Evolutionary conservation across 2,113 vertebrate species (phyloP), one percentile per base, ranked within the genome.

Genomic region (Ceuthmochares aereus): DNA sequence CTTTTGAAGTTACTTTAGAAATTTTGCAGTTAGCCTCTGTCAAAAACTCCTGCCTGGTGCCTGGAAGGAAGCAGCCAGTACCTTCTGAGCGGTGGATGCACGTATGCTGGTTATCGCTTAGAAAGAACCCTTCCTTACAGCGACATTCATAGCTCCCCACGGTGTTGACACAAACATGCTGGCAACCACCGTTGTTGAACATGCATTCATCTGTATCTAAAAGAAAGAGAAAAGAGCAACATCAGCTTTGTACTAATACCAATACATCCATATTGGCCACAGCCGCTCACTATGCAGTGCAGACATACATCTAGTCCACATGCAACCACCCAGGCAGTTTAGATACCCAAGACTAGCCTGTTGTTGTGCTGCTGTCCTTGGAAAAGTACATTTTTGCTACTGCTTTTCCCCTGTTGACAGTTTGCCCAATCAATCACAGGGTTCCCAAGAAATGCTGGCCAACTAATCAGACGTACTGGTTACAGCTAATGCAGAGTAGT

Each of bases 101-200:
- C 1, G 99, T 99, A 95, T 99, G 99, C 98, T 99, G 99, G 96
- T 99, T 99, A 97, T 99, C 99, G 34, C 99, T 99, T 76, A 99
- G 98, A 98, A 99, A 99, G 95, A 99, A 99, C 1, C 99, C 99
- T 3, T 98, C 98, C 95, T 99, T 99, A 97, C 99, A 99, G 92
- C 96, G 98, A 88, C 99, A 99, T 94, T 99, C 98, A 7, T 99
- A 99, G 98, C 99, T 99, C 80, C 99, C 99, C 98, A 99, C 96
- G 11, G 98, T 98, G 96, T 99, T 99, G 97, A 99, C 96, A 96
- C 99, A 99, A 87, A 98, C 96, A 76, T 99, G 99, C 82, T 99
- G 99, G 98, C 99, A 99, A 67, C 99, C 99, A 0, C 99, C 99
- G 8, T 99, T 99, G 98, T 99, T 99, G 95, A 99, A 98, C 96